These are phyloP conservation scores for Macroglossus sobrinus DNA, from an alignment of 2,113 vertebrate genomes.

Conservation along the genomic window DNA sequence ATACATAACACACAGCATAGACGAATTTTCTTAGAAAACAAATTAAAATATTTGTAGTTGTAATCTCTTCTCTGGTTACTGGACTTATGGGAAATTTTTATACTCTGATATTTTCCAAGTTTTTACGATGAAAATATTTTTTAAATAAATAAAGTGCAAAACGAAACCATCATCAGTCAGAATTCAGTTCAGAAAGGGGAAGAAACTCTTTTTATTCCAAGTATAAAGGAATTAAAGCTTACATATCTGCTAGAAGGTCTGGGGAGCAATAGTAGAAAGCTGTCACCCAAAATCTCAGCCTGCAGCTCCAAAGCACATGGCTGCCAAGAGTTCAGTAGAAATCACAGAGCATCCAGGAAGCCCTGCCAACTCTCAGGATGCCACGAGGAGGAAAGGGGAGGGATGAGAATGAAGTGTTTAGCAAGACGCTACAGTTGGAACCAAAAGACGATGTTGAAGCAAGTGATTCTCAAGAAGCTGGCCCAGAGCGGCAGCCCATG, in stretches of 20 bases:
- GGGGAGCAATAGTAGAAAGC: background rate
- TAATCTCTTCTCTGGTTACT: background rate
- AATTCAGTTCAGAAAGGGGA: background rate
- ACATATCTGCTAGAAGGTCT: background rate
- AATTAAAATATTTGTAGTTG: background rate
- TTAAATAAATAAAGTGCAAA: background rate
- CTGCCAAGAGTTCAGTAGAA: background rate
- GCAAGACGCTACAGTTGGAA: background rate
- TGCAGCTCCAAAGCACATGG: background rate
- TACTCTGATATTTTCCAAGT: background rate
- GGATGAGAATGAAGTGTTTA: background rate
- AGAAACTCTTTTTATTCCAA: background rate
- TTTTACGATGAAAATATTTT: background rate
- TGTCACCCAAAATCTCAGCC: background rate
- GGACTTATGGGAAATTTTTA: background rate
- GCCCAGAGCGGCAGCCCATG: background rate
- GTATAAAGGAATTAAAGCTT: background rate
- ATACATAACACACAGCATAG: background rate
- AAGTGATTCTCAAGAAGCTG: background rate
- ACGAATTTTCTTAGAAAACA: background rate
- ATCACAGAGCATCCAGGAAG: background rate
- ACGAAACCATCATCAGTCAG: background rate
- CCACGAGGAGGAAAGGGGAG: background rate
- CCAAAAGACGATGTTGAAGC: background rate
- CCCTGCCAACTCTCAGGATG: background rate